These are phyloP conservation scores for Acridotheres tristis DNA, from an alignment of 2,797 vertebrate species.

Conservation along the genomic window DNA sequence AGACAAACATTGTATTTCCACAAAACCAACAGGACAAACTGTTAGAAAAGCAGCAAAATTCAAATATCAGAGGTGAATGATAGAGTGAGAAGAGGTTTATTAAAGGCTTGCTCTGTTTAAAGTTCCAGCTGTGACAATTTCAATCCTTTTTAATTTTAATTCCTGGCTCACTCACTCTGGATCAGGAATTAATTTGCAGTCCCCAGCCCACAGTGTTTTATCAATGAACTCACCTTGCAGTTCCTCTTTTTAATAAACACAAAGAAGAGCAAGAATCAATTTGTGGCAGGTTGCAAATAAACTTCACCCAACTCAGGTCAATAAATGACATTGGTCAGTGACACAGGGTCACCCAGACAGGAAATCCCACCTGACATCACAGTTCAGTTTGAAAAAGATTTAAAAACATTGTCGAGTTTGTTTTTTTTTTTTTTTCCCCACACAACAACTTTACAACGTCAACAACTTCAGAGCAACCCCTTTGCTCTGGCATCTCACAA, in stretches of 20 bases:
- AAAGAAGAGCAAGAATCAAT: neutral
- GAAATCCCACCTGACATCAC: neutral
- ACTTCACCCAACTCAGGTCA: neutral
- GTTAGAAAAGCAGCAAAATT: slow-evolving; percentile 1
- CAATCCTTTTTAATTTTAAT: too few species aligned
- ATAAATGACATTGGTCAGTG: neutral
- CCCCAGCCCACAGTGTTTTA: neutral
- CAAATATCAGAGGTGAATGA: neutral
- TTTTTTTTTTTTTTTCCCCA: neutral
- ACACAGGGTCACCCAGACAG: neutral
- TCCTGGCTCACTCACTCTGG: neutral
- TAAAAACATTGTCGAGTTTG: too few species aligned
- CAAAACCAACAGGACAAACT: neutral
- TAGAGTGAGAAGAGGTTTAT: neutral
- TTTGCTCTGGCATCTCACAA: neutral
- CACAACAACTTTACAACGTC: neutral
- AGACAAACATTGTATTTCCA: neutral
- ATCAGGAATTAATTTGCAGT: slow-evolving; percentile 1
- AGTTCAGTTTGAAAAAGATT: neutral
- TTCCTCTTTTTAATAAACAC: neutral
- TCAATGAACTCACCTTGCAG: slow-evolving; percentile 11
- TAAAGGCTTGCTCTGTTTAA: neutral
- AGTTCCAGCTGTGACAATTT: neutral
- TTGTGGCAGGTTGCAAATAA: neutral
- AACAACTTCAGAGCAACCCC: neutral